A percentile compares a stretch with the other conserved stretches of the same genome.
Evolutionary conservation across 2,113 vertebrate genomes (phyloP).

Genomic region (Tachuris rubrigastra): DNA sequence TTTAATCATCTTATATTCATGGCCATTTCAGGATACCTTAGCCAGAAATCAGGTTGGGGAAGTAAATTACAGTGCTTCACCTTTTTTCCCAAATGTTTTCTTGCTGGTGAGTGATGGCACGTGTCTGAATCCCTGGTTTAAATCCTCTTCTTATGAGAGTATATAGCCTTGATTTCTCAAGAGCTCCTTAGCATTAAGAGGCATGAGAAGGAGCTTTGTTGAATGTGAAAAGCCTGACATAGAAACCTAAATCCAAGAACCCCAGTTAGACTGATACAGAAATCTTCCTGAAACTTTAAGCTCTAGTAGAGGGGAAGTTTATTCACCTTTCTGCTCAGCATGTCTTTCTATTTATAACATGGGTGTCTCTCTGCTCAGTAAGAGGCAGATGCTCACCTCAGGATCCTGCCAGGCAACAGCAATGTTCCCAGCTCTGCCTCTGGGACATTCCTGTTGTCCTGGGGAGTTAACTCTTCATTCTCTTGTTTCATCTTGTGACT

Average conservation of each 20-base stretch:
- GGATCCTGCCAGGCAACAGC: background rate
- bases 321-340: background rate
- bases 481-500: background rate
- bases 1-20: slow-evolving; percentile 9
- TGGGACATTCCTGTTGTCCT: background rate
- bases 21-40: background rate
- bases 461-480: background rate
- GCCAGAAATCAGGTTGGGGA: background rate
- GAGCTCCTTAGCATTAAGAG: background rate
- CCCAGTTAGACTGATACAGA: background rate
- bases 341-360: background rate
- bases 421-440: background rate
- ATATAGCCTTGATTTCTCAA: background rate
- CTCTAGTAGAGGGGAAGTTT: background rate
- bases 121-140: background rate
- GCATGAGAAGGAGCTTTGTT: background rate
- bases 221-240: background rate
- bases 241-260: background rate
- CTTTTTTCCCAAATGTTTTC: slow-evolving; percentile 28
- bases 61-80: slow-evolving; percentile 1
- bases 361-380: background rate
- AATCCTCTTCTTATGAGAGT: background rate
- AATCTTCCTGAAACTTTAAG: background rate
- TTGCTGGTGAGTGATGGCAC: background rate
- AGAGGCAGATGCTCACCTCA: background rate